Percentiles rank a stretch among this genome's conserved stretches.
Evolutionary conservation across 2,888 invertebrate genomes (phyloP).

Genomic region (Rotaria sp.): DNA sequence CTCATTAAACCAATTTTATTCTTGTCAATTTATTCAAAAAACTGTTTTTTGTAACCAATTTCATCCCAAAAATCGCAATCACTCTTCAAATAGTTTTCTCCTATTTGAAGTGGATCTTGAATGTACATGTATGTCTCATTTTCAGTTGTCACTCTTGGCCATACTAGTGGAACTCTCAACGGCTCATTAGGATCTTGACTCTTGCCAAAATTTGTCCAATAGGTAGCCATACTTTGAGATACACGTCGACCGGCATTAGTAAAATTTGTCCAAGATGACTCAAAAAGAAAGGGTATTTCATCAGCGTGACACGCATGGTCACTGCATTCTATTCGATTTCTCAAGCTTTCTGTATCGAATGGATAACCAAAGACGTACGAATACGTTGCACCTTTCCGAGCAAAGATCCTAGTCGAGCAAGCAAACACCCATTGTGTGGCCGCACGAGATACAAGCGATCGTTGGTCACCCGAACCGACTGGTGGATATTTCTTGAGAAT

Average conservation of each 20-base stretch:
- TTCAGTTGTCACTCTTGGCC: no score
- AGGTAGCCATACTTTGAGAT: conserved; percentile 26
- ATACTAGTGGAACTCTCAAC: no score
- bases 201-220: conserved; percentile 44
- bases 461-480: conserved; percentile 41
- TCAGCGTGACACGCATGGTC: no score
- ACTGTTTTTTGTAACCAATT: conserved; percentile 44
- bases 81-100: conserved; percentile 24
- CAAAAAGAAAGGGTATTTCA: background rate
- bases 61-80: conserved; percentile 48
- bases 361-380: conserved; percentile 46
- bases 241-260: conserved; percentile 33
- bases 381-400: conserved; percentile 42
- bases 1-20: no score
- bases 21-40: no score
- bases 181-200: background rate
- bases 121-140: no score
- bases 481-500: conserved; percentile 44
- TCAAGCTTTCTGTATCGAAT: background rate
- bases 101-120: background rate
- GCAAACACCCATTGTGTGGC: conserved; percentile 46
- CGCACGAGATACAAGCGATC: conserved; percentile 41
- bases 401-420: conserved; percentile 45
- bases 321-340: no score
- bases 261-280: conserved; percentile 12